Evolutionary conservation across 2,113 vertebrate genomes (phyloP), one percentile per base, ranked within the genome.

Genomic region (Gulo gulo): DNA sequence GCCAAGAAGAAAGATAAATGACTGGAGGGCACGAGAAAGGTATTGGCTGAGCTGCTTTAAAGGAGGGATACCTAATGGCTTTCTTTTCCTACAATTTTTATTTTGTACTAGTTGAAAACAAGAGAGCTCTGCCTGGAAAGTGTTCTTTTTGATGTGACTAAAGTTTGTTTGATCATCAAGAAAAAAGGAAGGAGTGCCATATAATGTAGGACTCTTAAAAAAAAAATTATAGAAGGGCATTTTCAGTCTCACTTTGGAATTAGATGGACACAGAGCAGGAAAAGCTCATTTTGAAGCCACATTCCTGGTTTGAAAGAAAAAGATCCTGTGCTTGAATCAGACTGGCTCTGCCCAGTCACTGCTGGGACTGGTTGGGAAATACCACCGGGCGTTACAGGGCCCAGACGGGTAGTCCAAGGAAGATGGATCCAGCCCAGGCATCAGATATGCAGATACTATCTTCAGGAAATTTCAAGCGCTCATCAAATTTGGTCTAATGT

Each of bases 291-390:
- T 16, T 74, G 42, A 84, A 89, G 50, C 15, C 52, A n/a, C 8
- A 61, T 21, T 92, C 80, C 79, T 79, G 34, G 82, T 69, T 34
- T 45, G 45, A 85, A 76, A 89, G 55, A 84, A 61, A 74, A 97
- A 78, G 26, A 92, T 88, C 9, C 7, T 20, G 31, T 10, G 11
- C 23, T 84, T 80, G 73, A 88, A 52, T 82, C 2, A 23, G n/a
- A 34, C 45, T 63, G 21, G 23, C 55, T 87, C 26, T 55, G 15
- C 26, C 6, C 6, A 42, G 13, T 47, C 15, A 42, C 69, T 21
- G 20, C 14, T 45, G 74, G 31, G 14, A 71, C 23, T 10, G 20
- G 7, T 67, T 11, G 69, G 83, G 45, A 78, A 92, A 39, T n/a
- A 65, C 0, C 31, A 16, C 2, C 42, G 9, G 18, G 4, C 42